These are phyloP conservation scores for Hydractinia symbiolongicarpus DNA, from an alignment of 30 jellyfish, hydroid and myxozoan genomes.

Conservation along the genomic window DNA sequence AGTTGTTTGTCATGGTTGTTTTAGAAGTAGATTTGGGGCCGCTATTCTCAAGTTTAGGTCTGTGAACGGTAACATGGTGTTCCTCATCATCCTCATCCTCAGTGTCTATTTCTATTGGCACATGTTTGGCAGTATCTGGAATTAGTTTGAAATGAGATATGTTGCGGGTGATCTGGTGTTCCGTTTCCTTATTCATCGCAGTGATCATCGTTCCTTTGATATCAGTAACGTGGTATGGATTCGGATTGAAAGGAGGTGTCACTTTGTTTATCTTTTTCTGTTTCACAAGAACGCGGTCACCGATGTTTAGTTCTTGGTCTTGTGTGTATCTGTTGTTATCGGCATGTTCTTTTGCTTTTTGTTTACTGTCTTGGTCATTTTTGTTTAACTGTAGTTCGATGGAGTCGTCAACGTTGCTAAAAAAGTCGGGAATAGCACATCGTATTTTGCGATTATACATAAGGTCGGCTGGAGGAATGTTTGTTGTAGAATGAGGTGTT, in stretches of 20 bases:
- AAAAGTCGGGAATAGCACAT: neutral
- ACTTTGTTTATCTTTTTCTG: slow-evolving; percentile 27
- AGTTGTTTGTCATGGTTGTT: no score
- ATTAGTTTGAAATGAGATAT: no score
- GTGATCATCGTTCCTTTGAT: no score
- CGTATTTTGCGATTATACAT: slow-evolving; percentile 4
- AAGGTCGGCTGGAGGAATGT: slow-evolving; percentile 13
- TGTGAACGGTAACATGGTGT: no score
- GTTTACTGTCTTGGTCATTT: slow-evolving; percentile 34
- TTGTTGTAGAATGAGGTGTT: slow-evolving; percentile 9
- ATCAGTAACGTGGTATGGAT: slow-evolving; percentile 11
- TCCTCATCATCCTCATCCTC: no score
- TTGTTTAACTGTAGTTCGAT: slow-evolving; percentile 16
- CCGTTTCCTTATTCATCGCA: no score
- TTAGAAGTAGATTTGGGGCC: no score
- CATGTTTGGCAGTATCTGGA: no score
- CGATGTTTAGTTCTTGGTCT: slow-evolving; percentile 20
- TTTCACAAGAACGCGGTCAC: slow-evolving; percentile 38
- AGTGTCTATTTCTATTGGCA: no score
- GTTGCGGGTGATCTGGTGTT: no score
- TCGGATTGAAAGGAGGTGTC: slow-evolving; percentile 32
- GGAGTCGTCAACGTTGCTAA: neutral
- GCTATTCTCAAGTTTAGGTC: no score
- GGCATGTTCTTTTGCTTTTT: slow-evolving; percentile 16
- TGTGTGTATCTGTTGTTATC: slow-evolving; percentile 22